Base-by-base conservation (phyloP, 2,888 invertebrate species). In the Petrolisthes cinctipes region DNA sequence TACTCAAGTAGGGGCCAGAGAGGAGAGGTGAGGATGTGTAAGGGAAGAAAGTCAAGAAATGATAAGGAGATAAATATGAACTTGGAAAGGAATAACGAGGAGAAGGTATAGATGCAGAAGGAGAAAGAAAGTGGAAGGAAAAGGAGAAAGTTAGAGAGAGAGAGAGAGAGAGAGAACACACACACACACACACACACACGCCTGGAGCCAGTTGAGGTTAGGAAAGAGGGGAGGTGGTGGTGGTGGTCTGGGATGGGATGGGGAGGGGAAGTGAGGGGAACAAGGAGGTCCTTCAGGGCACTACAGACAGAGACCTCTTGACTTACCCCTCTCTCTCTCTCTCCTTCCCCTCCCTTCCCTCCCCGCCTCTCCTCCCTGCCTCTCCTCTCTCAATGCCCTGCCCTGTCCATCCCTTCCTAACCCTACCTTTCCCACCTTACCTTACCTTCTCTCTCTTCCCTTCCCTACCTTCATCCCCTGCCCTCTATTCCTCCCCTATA, bases 261-360 rank as follows among this genome's bases (percentile, higher is more conserved):
- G 76, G 53, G 71, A 51, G 53, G 81, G 78, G 76, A 79, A 20
- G 84, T 51, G 68, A 79, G 79, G 66, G 75, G 82, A 86, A 83
- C 85, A 83, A 83, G 83, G 83, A 83, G 86, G 83, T 86, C 85
- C 85, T 86, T 86, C 85, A 86, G 85, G 66, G 81, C 85, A 81
- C 85, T 86, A 86, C 85, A 86, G 85, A 86, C 85, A 86, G 85
- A 81, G 85, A 75, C 23, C 80, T 80, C 85, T 86, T 86, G 85
- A 86, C 73, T 56, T 54, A 73, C 85, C 81, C 81, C 85, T 14
- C 78, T 73, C 37, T 54, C 68, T 80, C 4, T 75, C 54, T 79
- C 79, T 5, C 37, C 68, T 57, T 54, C 85, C 57, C 76, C 66
- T 56, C 20, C 76, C 75, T 5, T 37, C 17, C 9, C 20, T 11